Base-by-base conservation (phyloP, 2,113 vertebrate species). In the Pseudopipra pipra region DNA sequence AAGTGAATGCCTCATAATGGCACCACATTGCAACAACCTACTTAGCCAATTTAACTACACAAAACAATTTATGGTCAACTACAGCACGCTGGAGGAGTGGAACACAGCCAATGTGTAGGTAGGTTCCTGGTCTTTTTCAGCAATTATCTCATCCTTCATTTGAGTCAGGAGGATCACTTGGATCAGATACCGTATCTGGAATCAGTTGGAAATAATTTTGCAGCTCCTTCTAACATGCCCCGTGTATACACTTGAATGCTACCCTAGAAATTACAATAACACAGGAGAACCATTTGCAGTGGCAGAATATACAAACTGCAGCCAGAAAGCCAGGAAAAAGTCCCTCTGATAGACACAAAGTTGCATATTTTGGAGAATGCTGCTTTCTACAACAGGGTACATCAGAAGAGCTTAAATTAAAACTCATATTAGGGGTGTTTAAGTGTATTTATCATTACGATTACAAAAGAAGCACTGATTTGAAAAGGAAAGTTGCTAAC, bases 91-190 rank as follows among this genome's bases (percentile, higher is more conserved):
- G 73, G 19, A 77, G 82, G 90, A 87, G 77, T 59, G 90, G 85
- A 90, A 80, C 58, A 20, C n/a, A 52, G 94, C 89, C 93, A 91
- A 28, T 2, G 20, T 13, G 67, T 35, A 87, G 79, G 90, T 85
- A 87, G 79, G 59, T 77, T 74, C 72, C 82, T 94, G 90, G 82
- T 85, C 90, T 90, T 91, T 88, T 76, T 82, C 89, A 88, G 87
- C 41, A 76, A 76, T 87, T 63, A 41, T 63, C 75, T 87, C 93
- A 96, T 74, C 63, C 73, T 81, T 78, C 73, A 91, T 39, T 51
- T 52, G 78, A 85, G 82, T 55, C 30, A 76, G 52, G 58, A 89
- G 75, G 52, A 74, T 55, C n/a, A 21, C 28, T 62, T 75, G 51
- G 67, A 91, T n/a, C 12, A 17, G 72, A 88, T 14, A 43, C 22